A percentile compares a stretch with the other conserved stretches of the same genome.
These are phyloP conservation scores for Canis aureus DNA, from an alignment of 2,113 vertebrate genomes.

Conservation along the genomic window DNA sequence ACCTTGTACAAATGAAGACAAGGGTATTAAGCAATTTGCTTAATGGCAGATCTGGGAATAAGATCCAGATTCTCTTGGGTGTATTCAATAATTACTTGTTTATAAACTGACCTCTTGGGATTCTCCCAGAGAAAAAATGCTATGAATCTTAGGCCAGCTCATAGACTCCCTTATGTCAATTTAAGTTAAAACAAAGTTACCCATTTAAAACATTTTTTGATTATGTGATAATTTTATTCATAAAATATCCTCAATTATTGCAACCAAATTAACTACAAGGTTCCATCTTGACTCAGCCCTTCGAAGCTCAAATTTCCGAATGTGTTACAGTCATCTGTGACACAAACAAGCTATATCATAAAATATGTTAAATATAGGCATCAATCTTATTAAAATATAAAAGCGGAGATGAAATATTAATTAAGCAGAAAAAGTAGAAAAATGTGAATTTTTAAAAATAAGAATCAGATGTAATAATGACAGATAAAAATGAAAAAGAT, in stretches of 20 bases:
- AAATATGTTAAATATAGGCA: not conserved
- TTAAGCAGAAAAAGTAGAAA: not conserved
- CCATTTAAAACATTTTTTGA: conserved; percentile 77
- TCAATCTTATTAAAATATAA: not conserved
- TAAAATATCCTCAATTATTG: conserved; percentile 61
- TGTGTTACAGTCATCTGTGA: not conserved
- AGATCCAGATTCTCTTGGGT: conserved; percentile 74
- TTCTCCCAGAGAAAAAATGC: conserved; percentile 58
- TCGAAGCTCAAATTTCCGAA: conserved; percentile 28
- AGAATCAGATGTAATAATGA: not conserved
- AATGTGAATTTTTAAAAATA: not conserved
- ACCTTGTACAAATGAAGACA: conserved; percentile 80
- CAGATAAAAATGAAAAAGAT: not conserved
- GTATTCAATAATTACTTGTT: conserved; percentile 85
- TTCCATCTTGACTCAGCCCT: not conserved
- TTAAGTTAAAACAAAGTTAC: conserved; percentile 80
- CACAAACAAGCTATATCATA: not conserved
- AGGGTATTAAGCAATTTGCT: conserved; percentile 83
- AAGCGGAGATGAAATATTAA: not conserved
- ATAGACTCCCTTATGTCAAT: conserved; percentile 71
- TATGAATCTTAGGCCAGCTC: conserved; percentile 64
- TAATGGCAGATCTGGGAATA: conserved; percentile 82
- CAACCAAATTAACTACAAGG: conserved; percentile 56
- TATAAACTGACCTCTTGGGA: conserved; percentile 80
- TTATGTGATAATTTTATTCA: conserved; percentile 77